Conservation (phyloP, 2,888 invertebrate species). For the Plebejus argus region DNA sequence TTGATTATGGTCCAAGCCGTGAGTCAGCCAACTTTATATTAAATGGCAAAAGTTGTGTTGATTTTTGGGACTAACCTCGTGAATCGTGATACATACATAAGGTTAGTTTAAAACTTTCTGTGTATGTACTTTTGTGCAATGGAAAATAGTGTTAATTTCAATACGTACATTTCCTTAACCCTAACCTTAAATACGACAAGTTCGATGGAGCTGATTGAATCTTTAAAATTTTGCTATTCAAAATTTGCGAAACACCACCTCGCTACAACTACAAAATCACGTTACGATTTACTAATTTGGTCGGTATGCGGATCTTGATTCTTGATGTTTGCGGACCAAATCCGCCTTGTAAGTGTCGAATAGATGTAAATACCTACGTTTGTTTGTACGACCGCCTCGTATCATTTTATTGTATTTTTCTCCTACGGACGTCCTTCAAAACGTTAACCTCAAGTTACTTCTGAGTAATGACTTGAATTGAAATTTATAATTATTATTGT, state of each 20-base stretch:
- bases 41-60: too few relatives aligned
- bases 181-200: background rate
- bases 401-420: background rate
- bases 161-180: background rate
- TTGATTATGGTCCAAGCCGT: background rate
- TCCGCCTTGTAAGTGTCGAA: constrained; percentile 34
- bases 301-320: constrained; percentile 12
- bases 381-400: background rate
- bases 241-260: background rate
- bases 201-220: background rate
- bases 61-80: too few relatives aligned
- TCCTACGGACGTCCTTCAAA: background rate
- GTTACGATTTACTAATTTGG: constrained; percentile 14
- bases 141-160: too few relatives aligned
- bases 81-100: too few relatives aligned
- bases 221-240: background rate
- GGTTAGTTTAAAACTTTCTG: too few relatives aligned
- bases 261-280: background rate
- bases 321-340: constrained; percentile 5
- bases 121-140: too few relatives aligned
- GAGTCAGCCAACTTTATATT: too few relatives aligned
- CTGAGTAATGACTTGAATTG: background rate
- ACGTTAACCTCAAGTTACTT: background rate
- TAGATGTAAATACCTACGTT: constrained; percentile 14
- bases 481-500: background rate